Evolutionary conservation across 1,140 invertebrate species (phyloP), one percentile per base, ranked within the genome.

Genomic region (Yoshiicerus persimilis): DNA sequence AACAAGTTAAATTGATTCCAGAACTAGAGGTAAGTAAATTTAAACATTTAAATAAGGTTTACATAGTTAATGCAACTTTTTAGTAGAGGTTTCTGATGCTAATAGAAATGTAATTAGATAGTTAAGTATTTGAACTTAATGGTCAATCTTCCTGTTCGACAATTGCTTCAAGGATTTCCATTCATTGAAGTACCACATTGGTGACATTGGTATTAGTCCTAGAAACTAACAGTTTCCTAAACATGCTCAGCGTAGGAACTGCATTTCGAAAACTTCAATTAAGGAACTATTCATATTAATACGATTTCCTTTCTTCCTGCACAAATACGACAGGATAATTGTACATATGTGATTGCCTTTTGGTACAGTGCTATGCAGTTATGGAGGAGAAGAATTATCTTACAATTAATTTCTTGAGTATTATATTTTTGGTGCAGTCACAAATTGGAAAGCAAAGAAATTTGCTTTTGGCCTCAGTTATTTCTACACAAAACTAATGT

Each of bases 1-100:
- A 96, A 92, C 96, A 97, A 93, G 96, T 97, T 25, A 97, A 97
- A 93, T 92, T 94, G 41, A 96, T 98, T 92, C 96, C 96, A n/a
- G 93, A 95, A 90, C 92, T 97, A 84, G 95, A 97, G 94, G 96
- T 96, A 91, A 92, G 89, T 89, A 86, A 27, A 36, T 30, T 5
- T 39, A 86, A 27, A 8, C 27, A 56, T 36, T 80, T 56, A n/a
- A 2, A 5, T 56, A n/a, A n/a, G n/a, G n/a, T n/a, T n/a, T n/a
- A n/a, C n/a, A n/a, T n/a, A n/a, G n/a, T n/a, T n/a, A n/a, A n/a
- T n/a, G n/a, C n/a, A n/a, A n/a, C n/a, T n/a, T n/a, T n/a, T n/a
- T n/a, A n/a, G n/a, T n/a, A n/a, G n/a, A n/a, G n/a, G n/a, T n/a
- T n/a, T n/a, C n/a, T n/a, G n/a, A n/a, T n/a, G n/a, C n/a, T n/a